Percentiles rank a stretch among this genome's conserved stretches.
These are phyloP conservation scores for Dione juno DNA, from an alignment of 2,888 invertebrate species.

Conservation along the genomic window DNA sequence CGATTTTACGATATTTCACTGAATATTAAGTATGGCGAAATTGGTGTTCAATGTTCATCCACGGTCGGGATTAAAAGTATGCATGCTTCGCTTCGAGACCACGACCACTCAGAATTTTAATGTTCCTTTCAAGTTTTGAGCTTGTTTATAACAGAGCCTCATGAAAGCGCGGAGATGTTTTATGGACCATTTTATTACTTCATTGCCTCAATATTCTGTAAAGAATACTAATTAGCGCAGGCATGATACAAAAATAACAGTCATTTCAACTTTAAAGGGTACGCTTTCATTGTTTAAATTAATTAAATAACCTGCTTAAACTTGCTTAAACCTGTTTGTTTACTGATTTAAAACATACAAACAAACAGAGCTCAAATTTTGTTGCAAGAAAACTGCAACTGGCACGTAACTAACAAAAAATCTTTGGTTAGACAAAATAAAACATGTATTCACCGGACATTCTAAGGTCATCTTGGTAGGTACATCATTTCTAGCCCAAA, in stretches of 20 bases:
- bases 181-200: constrained; percentile 44
- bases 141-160: constrained; percentile 38
- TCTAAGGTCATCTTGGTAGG: constrained; percentile 48
- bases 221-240: constrained; percentile 42
- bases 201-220: constrained; percentile 43
- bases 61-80: constrained; percentile 19
- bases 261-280: constrained; percentile 26
- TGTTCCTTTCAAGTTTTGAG: constrained; percentile 39
- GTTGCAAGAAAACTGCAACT: constrained; percentile 2
- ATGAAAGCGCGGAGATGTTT: constrained; percentile 44
- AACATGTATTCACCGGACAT: constrained; percentile 39
- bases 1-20: constrained; percentile 28
- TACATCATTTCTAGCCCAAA: constrained; percentile 71
- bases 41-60: constrained; percentile 18
- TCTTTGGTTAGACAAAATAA: constrained; percentile 2
- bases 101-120: constrained; percentile 36
- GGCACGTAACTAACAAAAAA: neutral
- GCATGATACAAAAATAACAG: constrained; percentile 29
- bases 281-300: constrained; percentile 19
- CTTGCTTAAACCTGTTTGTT: neutral
- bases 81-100: constrained; percentile 33
- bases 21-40: constrained; percentile 27
- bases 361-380: neutral
- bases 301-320: constrained; percentile 1
- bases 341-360: neutral